phyloP scores from a whole-genome alignment of 2,888 invertebrate genomes.

The Ophion ventricosus region DNA sequence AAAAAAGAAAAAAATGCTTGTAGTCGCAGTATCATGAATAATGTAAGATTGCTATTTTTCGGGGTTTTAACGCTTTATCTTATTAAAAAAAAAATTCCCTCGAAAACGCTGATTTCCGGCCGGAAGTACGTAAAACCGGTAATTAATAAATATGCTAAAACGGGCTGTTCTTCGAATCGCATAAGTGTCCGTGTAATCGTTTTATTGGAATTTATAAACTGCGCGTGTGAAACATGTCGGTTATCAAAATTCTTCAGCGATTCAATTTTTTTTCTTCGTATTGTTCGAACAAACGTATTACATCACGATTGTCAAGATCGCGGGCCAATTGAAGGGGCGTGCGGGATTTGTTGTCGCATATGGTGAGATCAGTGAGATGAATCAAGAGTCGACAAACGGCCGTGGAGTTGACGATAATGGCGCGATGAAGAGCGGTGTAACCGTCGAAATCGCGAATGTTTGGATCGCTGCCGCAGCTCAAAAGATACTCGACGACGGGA shows the following conservation, averaged over 20 bases:
- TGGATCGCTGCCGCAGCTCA: conserved; percentile 87
- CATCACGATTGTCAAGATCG: conserved; percentile 84
- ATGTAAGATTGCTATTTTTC: no score
- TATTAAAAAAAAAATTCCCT: no score
- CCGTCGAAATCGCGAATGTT: conserved; percentile 90
- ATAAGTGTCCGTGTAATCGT: no score
- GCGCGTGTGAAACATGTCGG: background rate
- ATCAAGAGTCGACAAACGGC: conserved; percentile 88
- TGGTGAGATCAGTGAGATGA: conserved; percentile 86
- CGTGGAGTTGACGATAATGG: conserved; percentile 84
- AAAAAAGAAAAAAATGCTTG: no score
- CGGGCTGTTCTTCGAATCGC: no score
- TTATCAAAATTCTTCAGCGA: background rate
- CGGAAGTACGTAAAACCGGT: no score
- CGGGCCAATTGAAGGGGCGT: conserved; percentile 90
- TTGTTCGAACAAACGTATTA: conserved; percentile 78
- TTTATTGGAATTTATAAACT: background rate
- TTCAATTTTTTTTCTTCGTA: background rate
- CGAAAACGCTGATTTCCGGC: no score
- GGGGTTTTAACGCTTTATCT: no score
- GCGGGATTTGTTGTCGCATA: conserved; percentile 90
- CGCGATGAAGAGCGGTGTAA: conserved; percentile 92
- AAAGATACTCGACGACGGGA: conserved; percentile 87
- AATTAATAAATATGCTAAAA: no score
- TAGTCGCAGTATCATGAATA: no score